phyloP scores from a whole-genome alignment of 2,888 invertebrate genomes.

The Agrotis exclamationis region DNA sequence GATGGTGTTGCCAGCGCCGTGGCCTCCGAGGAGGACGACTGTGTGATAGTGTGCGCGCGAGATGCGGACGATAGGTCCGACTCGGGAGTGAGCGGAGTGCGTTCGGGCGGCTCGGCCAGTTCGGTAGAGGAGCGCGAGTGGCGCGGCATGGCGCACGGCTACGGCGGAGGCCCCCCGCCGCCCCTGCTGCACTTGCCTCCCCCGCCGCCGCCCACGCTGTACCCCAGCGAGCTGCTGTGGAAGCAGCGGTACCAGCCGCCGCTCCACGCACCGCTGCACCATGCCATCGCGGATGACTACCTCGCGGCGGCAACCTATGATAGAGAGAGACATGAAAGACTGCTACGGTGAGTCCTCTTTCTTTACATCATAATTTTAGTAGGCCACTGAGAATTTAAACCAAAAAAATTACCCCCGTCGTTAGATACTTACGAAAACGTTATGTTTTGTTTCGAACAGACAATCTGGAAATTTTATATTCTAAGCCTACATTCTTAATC shows the following conservation, averaged over 20 bases:
- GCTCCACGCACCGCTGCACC: conserved; percentile 89
- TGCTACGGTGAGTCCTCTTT: conserved; percentile 91
- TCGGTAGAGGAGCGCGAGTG: conserved; percentile 95
- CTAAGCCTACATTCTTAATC: too few species aligned
- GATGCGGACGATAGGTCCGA: conserved; percentile 92
- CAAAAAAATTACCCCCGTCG: too few species aligned
- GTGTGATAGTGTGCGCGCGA: conserved; percentile 92
- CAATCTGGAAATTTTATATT: too few species aligned
- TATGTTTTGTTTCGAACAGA: too few species aligned
- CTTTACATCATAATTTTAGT: neutral
- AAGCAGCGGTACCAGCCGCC: conserved; percentile 92
- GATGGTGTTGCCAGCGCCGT: conserved; percentile 90
- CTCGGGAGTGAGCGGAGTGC: conserved; percentile 94
- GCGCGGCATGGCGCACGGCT: conserved; percentile 94
- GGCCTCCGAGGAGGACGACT: conserved; percentile 92
- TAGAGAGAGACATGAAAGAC: conserved; percentile 93
- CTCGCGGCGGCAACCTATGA: conserved; percentile 91
- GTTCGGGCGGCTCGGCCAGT: conserved; percentile 94
- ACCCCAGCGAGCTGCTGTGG: conserved; percentile 91
- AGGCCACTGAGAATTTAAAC: too few species aligned
- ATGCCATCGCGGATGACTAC: conserved; percentile 89
- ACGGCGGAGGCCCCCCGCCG: conserved; percentile 93
- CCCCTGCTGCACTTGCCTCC: conserved; percentile 87
- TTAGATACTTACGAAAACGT: too few species aligned
- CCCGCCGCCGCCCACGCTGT: conserved; percentile 89